These are phyloP conservation scores for Acromyrmex charruanus DNA, from an alignment of 1,140 invertebrate species.

Conservation along the genomic window DNA sequence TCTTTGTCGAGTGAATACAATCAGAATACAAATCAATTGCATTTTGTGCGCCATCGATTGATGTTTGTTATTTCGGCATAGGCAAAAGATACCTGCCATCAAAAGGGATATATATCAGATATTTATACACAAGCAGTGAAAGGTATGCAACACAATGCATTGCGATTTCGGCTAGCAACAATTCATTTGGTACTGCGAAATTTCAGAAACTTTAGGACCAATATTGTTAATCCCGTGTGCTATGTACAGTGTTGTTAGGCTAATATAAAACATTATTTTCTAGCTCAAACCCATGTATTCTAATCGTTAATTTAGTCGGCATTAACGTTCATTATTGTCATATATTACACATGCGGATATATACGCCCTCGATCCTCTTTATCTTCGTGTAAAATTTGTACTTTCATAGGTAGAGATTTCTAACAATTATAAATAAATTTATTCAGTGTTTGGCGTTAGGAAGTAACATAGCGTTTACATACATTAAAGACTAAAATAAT, in stretches of 20 bases:
- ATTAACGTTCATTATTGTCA: constrained; percentile 55
- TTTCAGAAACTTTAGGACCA: constrained; percentile 63
- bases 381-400: constrained; percentile 74
- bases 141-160: neutral
- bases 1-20: constrained; percentile 23
- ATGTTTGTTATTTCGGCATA: constrained; percentile 14
- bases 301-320: constrained; percentile 45
- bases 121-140: constrained; percentile 9
- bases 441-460: constrained; percentile 67
- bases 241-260: constrained; percentile 65
- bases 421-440: constrained; percentile 62
- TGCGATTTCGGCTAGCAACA: constrained; percentile 44
- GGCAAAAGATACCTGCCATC: neutral
- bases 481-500: constrained; percentile 58
- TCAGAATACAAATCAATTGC: constrained; percentile 39
- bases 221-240: constrained; percentile 58
- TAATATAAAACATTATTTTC: constrained; percentile 52
- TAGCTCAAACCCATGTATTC: constrained; percentile 45
- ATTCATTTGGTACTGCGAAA: constrained; percentile 40
- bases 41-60: constrained; percentile 18
- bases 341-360: constrained; percentile 43
- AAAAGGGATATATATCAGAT: neutral
- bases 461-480: constrained; percentile 66
- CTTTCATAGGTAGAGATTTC: constrained; percentile 78
- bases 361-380: constrained; percentile 20